Base-by-base conservation (phyloP, 2,113 vertebrate genomes). In the Thunnus maccoyii region DNA sequence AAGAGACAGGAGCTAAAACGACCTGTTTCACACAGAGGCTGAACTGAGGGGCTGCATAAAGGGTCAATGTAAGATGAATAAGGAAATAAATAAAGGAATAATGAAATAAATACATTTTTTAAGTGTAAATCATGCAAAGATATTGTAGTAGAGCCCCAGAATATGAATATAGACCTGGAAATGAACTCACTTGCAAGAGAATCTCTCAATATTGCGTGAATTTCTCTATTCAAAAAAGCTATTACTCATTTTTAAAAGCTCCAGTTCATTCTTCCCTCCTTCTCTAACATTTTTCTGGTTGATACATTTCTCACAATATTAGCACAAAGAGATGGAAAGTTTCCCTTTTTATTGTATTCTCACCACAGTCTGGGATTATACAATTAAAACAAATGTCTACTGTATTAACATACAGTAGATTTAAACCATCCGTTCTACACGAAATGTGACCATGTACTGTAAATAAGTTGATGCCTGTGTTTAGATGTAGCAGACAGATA, bases 401-500 rank as follows among this genome's bases (percentile, higher is more conserved):
- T 41, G 41, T 61, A 13, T 20, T 46, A n/a, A 48, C 4, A 18
- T n/a, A 20, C n/a, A n/a, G 32, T 30, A 61, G 3, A 36, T 65
- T 61, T 64, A 61, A 56, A 20, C 20, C 30, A 22, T 63, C 17
- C 2, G 0, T 16, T 66, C 22, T 13, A 50, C 5, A 14, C 27
- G 4, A 62, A 27, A 61, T 55, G 25, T 76, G n/a, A 71, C 50
- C 27, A 3, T 41, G 72, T 10, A 17, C 51, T 48, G 27, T 25
- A 73, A 66, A 65, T 63, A 55, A 55, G 56, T 50, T 58, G n/a
- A 27, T n/a, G 9, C 55, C 55, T 57, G 69, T 62, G 58, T 74
- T 74, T 70, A 20, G 17, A 73, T 25, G 11, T 11, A 46, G 51
- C 25, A 41, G 17, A 69, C 61, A 20, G 17, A 46, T 32, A 20